Conservation (phyloP, 1,140 invertebrate species). For the Drosophila lini region DNA sequence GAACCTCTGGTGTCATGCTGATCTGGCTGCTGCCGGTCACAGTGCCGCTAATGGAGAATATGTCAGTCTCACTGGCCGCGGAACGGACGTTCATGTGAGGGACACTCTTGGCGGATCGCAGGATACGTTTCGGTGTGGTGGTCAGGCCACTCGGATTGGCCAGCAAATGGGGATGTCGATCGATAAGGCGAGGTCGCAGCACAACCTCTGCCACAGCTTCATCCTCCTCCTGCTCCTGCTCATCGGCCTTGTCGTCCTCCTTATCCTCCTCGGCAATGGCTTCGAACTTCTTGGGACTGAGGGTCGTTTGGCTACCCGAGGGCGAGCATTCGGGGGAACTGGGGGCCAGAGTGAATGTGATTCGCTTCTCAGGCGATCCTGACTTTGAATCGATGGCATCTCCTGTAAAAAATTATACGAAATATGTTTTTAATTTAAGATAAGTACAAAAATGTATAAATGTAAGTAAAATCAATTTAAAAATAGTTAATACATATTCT, state of each 20-base stretch:
- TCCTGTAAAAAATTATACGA: neutral
- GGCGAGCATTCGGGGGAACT: conserved; percentile 67
- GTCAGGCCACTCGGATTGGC: conserved; percentile 16
- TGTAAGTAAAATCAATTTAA: too few species aligned
- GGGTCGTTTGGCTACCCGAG: conserved; percentile 66
- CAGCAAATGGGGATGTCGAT: conserved; percentile 71
- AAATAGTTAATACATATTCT: neutral
- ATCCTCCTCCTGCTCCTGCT: conserved; percentile 61
- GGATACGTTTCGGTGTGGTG: conserved; percentile 62
- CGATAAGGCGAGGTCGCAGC: conserved; percentile 71
- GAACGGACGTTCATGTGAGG: conserved; percentile 75
- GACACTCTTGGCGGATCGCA: conserved; percentile 77
- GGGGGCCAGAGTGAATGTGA: conserved; percentile 72
- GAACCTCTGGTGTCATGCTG: conserved; percentile 84
- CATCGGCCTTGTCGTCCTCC: conserved; percentile 59
- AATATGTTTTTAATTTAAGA: neutral
- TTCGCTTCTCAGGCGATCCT: conserved; percentile 62
- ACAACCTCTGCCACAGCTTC: conserved; percentile 74
- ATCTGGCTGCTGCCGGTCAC: conserved; percentile 69
- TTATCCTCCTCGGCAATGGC: conserved; percentile 76
- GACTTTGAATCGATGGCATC: conserved; percentile 60
- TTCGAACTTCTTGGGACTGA: conserved; percentile 75
- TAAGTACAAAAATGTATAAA: neutral
- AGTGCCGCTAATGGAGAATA: conserved; percentile 79
- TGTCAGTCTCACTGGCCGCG: conserved; percentile 79